phyloP scores from a whole-genome alignment of 2,888 invertebrate species.

The Drosophila neonasuta region DNA sequence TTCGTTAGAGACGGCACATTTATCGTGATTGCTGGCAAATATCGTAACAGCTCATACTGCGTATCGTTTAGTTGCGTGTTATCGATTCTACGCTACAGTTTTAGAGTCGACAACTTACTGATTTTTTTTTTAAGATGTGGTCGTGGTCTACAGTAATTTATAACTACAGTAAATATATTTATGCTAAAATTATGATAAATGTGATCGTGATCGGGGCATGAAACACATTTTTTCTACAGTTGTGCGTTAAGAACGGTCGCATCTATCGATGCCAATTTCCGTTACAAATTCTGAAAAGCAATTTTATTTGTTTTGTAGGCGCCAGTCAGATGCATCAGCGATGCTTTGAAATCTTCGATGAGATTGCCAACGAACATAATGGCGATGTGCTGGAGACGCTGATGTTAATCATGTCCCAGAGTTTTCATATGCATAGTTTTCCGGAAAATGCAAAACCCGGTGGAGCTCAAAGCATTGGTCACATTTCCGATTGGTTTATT shows the following conservation, averaged over 20 bases:
- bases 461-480: conserved; percentile 69
- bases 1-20: conserved; percentile 22
- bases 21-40: not conserved
- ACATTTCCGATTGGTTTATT: conserved; percentile 82
- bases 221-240: not conserved
- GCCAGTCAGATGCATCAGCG: conserved; percentile 77
- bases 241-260: not conserved
- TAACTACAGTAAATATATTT: too few relatives aligned
- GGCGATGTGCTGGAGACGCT: conserved; percentile 80
- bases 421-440: conserved; percentile 77
- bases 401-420: conserved; percentile 78
- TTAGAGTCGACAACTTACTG: not conserved
- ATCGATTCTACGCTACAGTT: not conserved
- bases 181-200: too few relatives aligned
- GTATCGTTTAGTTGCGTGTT: conserved; percentile 2
- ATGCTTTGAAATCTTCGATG: conserved; percentile 80
- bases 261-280: conserved; percentile 15
- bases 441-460: conserved; percentile 61
- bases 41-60: conserved; percentile 3
- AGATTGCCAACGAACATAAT: conserved; percentile 80
- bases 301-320: conserved; percentile 56
- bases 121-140: not conserved
- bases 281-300: conserved; percentile 1
- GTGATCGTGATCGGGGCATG: not conserved
- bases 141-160: not conserved